Evolutionary conservation across 2,797 vertebrate species (phyloP), one percentile per base, ranked within the genome.

Genomic region (Spinus pinus): DNA sequence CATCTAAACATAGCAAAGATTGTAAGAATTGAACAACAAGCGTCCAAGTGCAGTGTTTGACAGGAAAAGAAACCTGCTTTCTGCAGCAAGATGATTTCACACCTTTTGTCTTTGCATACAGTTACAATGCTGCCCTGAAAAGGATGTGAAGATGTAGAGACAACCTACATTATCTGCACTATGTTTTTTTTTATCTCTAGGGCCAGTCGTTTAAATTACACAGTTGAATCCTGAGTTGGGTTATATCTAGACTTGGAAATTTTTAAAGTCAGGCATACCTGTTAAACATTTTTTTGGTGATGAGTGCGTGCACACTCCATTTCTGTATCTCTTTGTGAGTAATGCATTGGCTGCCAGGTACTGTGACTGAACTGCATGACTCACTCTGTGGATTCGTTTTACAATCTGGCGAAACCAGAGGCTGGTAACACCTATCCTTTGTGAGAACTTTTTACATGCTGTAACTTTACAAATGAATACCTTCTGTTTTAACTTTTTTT

Each of bases 201-300:
- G 65, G 21, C 41, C 67, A 93, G 37, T 91, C 50, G 69, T 91
- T 94, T 90, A 93, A 93, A 88, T 89, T 77, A 79, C 12, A n/a
- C 53, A 79, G 73, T 16, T 88, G 80, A 94, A 93, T 91, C n/a
- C 37, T 77, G 39, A 85, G 19, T 61, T 73, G 74, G 58, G 71
- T 91, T 83, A 44, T 69, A 94, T 83, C 74, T 91, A n/a, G 67
- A n/a, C 30, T 60, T 79, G 62, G 80, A 92, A 58, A 6, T n/a
- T 61, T 78, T 93, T 57, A 7, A 71, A 88, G 60, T 88, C 27
- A 12, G 30, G 35, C 19, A 62, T 93, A 90, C 67, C 50, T 90
- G 84, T 90, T 96, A 88, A 88, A 71, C 60, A 71, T 91, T 94
- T 88, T 95, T 86, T 81, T 93, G 72, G 51, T 86, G 90, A 73